Evolutionary conservation across 2,113 vertebrate genomes (phyloP), one percentile per base, ranked within the genome.

Genomic region (Psophia crepitans): DNA sequence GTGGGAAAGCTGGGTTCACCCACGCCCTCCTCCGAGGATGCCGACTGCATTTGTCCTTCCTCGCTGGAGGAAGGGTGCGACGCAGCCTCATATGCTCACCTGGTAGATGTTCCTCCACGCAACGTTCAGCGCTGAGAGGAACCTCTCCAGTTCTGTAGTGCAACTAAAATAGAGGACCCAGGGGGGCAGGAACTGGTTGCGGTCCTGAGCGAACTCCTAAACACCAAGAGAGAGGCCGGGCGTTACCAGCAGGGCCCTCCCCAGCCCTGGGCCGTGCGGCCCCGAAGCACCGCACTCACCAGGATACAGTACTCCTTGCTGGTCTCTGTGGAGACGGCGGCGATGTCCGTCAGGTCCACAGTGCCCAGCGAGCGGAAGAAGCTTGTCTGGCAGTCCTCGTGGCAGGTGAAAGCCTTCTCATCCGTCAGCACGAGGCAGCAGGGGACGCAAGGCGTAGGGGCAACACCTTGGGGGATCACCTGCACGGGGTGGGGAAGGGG

Each of bases 351-450:
- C 90, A 99, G 97, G 43, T 98, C 98, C 4, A 89, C 96, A 0
- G 97, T 98, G 96, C 99, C 99, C 79, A 99, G 98, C 0, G 99
- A 99, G 89, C 99, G 99, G 97, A 99, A 99, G 97, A 99, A 99
- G 97, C 99, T 99, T 12, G 99, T 99, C 98, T 99, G 99, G 94
- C 99, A 99, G 77, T 99, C 99, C 98, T 99, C 99, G 0, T 99
- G 99, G 96, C 99, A 99, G 0, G 99, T 99, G 89, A 99, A 98
- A 93, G 98, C 97, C 96, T 98, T 98, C 87, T 97, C 93, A 1
- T 98, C 98, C 0, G 99, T 99, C 92, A 99, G 93, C 88, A 99
- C 99, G 21, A 99, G 98, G 97, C 99, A 99, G 97, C 99, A 99
- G 26, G 99, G 99, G 93, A 99, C 98, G 10, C 99, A 99, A 0